phyloP scores from a whole-genome alignment of 1,140 invertebrate genomes.

The Argopecten irradians region DNA sequence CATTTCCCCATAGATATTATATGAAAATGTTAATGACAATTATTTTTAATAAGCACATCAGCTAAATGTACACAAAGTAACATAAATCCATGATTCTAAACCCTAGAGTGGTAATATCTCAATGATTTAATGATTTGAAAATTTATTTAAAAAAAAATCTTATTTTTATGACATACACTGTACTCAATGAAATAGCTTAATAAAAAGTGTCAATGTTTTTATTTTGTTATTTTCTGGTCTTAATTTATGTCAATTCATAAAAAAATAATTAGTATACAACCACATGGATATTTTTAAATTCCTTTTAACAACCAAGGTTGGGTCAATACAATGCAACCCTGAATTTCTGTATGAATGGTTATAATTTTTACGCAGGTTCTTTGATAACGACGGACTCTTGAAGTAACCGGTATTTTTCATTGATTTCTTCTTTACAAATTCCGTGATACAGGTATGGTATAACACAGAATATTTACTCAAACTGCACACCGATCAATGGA shows the following conservation, averaged over 20 bases:
- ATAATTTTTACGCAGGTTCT: neutral
- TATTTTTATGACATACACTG: too few relatives aligned
- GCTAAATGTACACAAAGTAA: too few relatives aligned
- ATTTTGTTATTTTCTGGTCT: neutral
- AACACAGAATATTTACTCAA: neutral
- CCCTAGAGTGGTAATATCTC: too few relatives aligned
- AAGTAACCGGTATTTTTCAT: neutral
- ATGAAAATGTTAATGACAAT: too few relatives aligned
- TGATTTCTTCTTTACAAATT: neutral
- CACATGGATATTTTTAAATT: neutral
- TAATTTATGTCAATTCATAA: neutral
- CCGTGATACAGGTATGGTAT: conserved; percentile 21
- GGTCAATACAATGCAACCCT: neutral
- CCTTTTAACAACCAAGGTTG: neutral
- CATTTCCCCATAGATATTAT: too few relatives aligned
- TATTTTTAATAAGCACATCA: too few relatives aligned
- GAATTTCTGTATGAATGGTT: neutral
- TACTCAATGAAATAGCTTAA: too few relatives aligned
- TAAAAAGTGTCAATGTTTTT: neutral
- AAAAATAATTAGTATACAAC: neutral
- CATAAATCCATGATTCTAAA: too few relatives aligned
- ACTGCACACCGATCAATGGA: conserved; percentile 19
- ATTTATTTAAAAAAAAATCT: too few relatives aligned
- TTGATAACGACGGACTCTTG: neutral
- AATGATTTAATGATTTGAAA: too few relatives aligned